Percentiles rank a stretch among this genome's conserved stretches.
phyloP scores from a whole-genome alignment of 2,113 vertebrate genomes.

The Noctilio leporinus region DNA sequence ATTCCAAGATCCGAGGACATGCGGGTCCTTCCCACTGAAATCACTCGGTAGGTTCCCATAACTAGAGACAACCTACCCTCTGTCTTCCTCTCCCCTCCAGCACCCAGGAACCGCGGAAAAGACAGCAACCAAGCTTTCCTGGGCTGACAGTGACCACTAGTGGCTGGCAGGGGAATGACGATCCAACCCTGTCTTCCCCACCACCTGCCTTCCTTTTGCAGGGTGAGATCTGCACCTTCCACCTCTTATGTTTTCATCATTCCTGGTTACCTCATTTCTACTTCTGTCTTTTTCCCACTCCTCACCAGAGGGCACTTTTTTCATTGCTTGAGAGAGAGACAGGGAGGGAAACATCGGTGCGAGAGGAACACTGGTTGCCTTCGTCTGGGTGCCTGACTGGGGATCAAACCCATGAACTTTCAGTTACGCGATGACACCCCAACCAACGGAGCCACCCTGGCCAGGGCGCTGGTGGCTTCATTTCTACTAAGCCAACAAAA shows the following conservation, averaged over 20 bases:
- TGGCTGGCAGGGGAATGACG: not conserved
- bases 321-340: too few relatives aligned
- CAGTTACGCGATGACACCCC: too few relatives aligned
- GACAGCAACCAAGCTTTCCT: conserved; percentile 13
- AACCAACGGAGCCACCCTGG: too few relatives aligned
- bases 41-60: not conserved
- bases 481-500: not conserved
- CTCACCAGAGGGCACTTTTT: too few relatives aligned
- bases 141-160: not conserved
- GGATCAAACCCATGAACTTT: too few relatives aligned
- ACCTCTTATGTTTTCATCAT: not conserved
- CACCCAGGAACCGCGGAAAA: not conserved
- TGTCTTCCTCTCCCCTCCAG: not conserved
- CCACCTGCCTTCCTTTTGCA: not conserved
- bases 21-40: not conserved
- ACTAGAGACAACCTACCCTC: not conserved
- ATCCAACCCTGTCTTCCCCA: not conserved
- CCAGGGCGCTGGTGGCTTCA: not conserved
- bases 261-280: not conserved
- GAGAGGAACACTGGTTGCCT: too few relatives aligned
- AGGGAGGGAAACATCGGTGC: too few relatives aligned
- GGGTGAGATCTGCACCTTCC: rapidly evolving
- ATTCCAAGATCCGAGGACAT: not conserved
- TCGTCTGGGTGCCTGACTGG: too few relatives aligned
- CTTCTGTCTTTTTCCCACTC: too few relatives aligned